Conservation (phyloP, 1,140 invertebrate genomes). For the Brachionus sp. region DNA sequence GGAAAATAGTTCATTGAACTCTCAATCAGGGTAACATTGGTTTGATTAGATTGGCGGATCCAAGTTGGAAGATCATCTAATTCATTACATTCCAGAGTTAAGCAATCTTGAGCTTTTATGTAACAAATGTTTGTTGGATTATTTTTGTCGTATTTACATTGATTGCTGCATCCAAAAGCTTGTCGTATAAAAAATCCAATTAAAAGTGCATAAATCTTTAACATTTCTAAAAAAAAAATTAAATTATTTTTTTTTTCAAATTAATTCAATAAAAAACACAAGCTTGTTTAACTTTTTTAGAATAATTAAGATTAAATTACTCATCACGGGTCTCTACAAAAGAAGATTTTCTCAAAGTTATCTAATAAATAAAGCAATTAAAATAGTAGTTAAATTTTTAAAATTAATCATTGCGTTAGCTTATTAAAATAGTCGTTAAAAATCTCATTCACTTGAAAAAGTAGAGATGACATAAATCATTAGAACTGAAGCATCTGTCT, state of each 20-base stretch:
- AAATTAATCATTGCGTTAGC: not conserved
- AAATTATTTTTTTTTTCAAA: not conserved
- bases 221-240: constrained; percentile 23
- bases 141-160: not conserved
- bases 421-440: not conserved
- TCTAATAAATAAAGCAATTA: not conserved
- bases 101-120: not conserved
- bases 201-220: not conserved
- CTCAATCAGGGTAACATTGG: not conserved
- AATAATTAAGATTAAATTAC: constrained; percentile 7
- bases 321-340: not conserved
- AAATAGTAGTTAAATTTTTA: not conserved
- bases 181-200: not conserved
- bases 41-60: not conserved
- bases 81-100: not conserved
- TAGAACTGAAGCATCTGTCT: not conserved
- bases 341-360: not conserved
- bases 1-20: not conserved
- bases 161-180: not conserved
- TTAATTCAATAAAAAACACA: not conserved
- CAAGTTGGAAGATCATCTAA: not conserved
- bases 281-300: not conserved
- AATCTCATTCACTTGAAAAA: not conserved
- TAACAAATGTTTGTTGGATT: not conserved
- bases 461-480: not conserved